Evolutionary conservation across 37 sponge, comb jelly and placozoan species (phyloP), one percentile per base, ranked within the genome.

Genomic region (Halichondria panicea): DNA sequence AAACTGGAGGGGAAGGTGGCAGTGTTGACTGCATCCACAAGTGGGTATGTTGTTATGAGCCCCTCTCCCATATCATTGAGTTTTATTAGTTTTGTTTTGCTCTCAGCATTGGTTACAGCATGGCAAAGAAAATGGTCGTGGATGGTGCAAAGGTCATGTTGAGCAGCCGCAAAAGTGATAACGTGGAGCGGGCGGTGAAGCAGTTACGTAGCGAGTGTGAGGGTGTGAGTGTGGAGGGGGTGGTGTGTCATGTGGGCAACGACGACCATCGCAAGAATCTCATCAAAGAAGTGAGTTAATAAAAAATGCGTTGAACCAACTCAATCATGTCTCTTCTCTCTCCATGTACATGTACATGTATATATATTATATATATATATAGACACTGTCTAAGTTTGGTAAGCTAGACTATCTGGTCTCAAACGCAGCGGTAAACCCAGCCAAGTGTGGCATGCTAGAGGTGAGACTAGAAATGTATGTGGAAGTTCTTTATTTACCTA

Each of bases 121-220:
- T 98, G 24, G 99, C 99, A 27, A 58, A 76, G 72, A 73, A 84
- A 22, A 56, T 98, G 62, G 89, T 87, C 1, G 7, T 4, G 18
- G 99, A 98, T 56, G 99, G 99, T 46, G 99, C 99, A 1, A 54
- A 70, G 5, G 96, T 98, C 43, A 95, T 95, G 80, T 72, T 98
- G 18, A 92, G 93, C 74, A 98, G 99, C 58, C 72, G 99, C 40
- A 92, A 88, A 43, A 72, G 89, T 71, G 81, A 71, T 12, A 89
- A 98, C 61, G 96, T 98, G 15, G 68, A 81, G 22, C 70, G 59
- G 3, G 87, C 93, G 6, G 91, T 98, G 4, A 76, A 76, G 24
- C 33, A 39, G 25, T 68, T 95, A 54, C 59, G 66, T 54, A 42
- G 36, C 46, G 83, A 88, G 70, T n/a, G n/a, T n/a, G 77, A 76